Conservation (phyloP, 2,888 invertebrate species). For the Chaitophorus viminalis region DNA sequence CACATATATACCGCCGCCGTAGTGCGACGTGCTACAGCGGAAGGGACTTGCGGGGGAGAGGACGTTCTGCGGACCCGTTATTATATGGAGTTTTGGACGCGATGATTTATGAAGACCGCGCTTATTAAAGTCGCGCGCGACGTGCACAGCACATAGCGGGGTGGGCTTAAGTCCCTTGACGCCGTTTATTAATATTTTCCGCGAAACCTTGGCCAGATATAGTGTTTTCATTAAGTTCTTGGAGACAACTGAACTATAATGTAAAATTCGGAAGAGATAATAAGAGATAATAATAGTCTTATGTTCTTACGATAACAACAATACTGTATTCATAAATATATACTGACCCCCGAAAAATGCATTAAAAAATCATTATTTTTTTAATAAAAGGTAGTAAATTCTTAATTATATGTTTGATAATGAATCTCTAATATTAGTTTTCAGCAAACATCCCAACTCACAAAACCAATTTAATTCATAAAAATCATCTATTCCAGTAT, state of each 20-base stretch:
- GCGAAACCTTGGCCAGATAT: neutral
- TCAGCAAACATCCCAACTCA: too few relatives aligned
- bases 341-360: neutral
- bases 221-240: conserved; percentile 57
- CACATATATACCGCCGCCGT: neutral
- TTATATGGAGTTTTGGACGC: conserved; percentile 58
- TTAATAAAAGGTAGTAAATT: neutral
- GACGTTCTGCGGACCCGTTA: conserved; percentile 21
- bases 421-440: too few relatives aligned
- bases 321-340: too few relatives aligned
- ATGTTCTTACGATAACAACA: neutral
- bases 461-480: too few relatives aligned
- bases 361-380: conserved; percentile 1
- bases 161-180: conserved; percentile 57
- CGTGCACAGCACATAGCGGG: conserved; percentile 32
- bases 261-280: conserved; percentile 9
- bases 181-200: conserved; percentile 62
- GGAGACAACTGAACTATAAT: conserved; percentile 44
- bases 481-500: too few relatives aligned
- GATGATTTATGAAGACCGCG: conserved; percentile 62
- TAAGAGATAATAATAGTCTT: neutral
- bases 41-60: neutral
- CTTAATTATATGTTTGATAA: neutral
- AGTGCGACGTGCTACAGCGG: neutral
- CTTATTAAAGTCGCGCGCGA: conserved; percentile 58